Percentiles rank a stretch among this genome's conserved stretches.
Conservation (phyloP, 2,113 vertebrate genomes). For the Gymnarchus niloticus region DNA sequence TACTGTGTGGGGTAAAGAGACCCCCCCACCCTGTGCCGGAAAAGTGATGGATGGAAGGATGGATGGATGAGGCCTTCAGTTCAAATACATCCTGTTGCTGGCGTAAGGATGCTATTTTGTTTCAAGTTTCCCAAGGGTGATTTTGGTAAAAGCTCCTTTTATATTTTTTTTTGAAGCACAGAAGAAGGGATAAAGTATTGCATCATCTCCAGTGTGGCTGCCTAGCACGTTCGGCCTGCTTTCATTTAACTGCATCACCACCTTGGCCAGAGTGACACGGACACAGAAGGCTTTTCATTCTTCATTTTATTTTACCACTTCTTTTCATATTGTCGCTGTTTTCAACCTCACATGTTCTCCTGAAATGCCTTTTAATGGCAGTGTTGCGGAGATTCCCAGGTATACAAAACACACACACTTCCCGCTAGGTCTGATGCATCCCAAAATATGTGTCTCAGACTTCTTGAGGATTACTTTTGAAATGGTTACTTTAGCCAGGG, state of each 20-base stretch:
- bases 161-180: background rate
- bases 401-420: background rate
- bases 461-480: background rate
- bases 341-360: background rate
- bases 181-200: background rate
- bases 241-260: background rate
- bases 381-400: background rate
- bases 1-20: too few species aligned
- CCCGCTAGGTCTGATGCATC: background rate
- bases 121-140: background rate
- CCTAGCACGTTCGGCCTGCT: too few species aligned
- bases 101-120: background rate
- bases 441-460: background rate
- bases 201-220: background rate
- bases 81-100: background rate
- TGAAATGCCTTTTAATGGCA: background rate
- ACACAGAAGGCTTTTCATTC: background rate
- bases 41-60: background rate
- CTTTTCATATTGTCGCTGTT: background rate
- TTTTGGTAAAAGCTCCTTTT: background rate
- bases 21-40: background rate
- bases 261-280: background rate
- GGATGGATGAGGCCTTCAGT: too few species aligned
- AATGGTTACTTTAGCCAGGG: background rate
- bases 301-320: background rate